Evolutionary conservation across 2,113 vertebrate genomes (phyloP).

Genomic region (Tragelaphus buxtoni): DNA sequence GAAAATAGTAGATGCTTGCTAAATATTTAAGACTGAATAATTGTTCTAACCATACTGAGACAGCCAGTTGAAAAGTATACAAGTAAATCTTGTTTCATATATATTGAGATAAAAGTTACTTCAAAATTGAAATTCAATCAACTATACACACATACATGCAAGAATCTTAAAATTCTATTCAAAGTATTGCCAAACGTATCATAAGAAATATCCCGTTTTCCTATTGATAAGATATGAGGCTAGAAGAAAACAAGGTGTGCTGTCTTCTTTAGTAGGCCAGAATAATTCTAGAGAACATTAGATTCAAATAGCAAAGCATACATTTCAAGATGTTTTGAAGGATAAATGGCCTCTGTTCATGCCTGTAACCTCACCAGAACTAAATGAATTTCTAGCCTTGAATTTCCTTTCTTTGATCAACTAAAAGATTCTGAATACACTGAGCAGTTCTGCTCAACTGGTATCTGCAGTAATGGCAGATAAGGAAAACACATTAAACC

Average conservation of each 20-base stretch:
- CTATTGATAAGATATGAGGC: not conserved
- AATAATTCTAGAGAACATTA: not conserved
- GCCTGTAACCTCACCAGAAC: not conserved
- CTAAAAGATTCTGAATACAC: conserved; percentile 10
- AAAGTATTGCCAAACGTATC: not conserved
- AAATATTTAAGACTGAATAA: not conserved
- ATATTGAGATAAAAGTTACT: not conserved
- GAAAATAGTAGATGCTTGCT: not conserved
- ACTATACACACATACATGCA: not conserved
- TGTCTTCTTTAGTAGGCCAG: not conserved
- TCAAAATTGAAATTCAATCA: not conserved
- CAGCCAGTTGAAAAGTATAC: not conserved
- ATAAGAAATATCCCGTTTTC: not conserved
- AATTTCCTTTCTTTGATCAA: conserved; percentile 51
- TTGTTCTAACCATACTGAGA: not conserved
- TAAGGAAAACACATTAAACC: conserved; percentile 50
- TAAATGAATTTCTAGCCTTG: conserved; percentile 21
- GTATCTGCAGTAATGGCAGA: conserved; percentile 2
- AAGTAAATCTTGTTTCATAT: not conserved
- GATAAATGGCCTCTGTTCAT: not conserved
- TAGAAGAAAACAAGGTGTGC: not conserved
- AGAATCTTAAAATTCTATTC: not conserved
- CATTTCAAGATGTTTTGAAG: not conserved
- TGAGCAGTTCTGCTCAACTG: not conserved
- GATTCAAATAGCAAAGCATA: not conserved